A percentile compares a stretch with the other conserved stretches of the same genome.
Conservation (phyloP, 2,797 vertebrate genomes). For the Lophius americanus region DNA sequence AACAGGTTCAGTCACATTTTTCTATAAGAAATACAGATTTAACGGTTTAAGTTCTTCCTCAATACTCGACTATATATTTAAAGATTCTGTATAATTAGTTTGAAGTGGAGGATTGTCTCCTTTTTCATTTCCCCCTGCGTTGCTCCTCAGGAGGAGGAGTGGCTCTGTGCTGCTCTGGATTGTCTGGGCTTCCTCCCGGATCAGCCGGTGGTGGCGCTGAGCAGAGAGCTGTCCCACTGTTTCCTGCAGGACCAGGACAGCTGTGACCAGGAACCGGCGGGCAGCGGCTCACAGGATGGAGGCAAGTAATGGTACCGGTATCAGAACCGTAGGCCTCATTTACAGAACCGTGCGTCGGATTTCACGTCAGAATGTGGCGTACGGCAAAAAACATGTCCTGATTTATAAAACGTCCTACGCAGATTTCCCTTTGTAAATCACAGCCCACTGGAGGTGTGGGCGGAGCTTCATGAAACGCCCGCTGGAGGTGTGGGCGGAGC, state of each 20-base stretch:
- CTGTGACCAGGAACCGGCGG: constrained; percentile 14
- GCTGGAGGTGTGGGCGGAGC: no score
- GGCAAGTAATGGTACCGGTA: constrained; percentile 16
- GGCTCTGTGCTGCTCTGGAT: constrained; percentile 89
- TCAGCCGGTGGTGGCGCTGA: constrained; percentile 89
- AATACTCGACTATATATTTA: not conserved
- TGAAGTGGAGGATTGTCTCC: not conserved
- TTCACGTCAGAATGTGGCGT: no score
- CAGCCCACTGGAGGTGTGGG: no score
- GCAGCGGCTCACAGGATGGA: not conserved
- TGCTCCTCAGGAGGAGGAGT: constrained; percentile 80
- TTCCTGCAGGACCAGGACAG: constrained; percentile 44
- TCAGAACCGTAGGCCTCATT: not conserved
- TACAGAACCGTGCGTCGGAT: no score
- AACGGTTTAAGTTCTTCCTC: no score
- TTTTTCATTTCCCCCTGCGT: no score
- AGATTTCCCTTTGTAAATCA: no score
- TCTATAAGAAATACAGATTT: no score
- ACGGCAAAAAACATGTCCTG: no score
- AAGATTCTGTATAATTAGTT: not conserved
- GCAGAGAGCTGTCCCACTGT: constrained; percentile 78
- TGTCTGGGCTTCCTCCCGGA: constrained; percentile 92
- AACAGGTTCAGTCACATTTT: no score
- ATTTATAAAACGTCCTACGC: no score
- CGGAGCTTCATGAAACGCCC: no score